Percentiles rank a stretch among this genome's conserved stretches.
These are phyloP conservation scores for Anarhynchus alexandrinus DNA, from an alignment of 2,113 vertebrate genomes.

Conservation along the genomic window DNA sequence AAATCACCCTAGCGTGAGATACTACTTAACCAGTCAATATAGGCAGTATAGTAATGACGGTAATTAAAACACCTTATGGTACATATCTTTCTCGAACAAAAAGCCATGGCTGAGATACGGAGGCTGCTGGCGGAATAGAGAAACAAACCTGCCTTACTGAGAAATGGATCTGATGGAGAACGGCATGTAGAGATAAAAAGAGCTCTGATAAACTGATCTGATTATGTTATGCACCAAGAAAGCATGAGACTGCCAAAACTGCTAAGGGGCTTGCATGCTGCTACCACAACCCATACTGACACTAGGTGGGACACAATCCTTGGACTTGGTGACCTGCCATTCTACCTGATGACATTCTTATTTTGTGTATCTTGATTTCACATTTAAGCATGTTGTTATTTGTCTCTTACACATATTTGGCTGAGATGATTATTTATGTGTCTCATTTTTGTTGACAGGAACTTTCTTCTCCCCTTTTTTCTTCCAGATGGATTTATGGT, in stretches of 20 bases:
- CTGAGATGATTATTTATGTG: not conserved
- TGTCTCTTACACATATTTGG: not conserved
- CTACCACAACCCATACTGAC: not conserved
- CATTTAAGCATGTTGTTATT: not conserved
- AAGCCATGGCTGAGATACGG: not conserved
- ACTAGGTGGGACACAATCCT: not conserved
- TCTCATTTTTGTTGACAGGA: constrained; percentile 2
- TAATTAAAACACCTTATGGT: constrained; percentile 38
- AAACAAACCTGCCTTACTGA: not conserved
- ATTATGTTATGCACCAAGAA: not conserved
- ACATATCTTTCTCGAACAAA: not conserved
- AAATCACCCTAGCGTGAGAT: not conserved
- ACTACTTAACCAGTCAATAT: constrained; percentile 10
- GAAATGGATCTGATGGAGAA: not conserved
- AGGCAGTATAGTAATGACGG: not conserved
- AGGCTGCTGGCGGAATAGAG: not conserved
- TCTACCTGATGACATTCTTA: not conserved
- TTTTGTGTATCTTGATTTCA: not conserved
- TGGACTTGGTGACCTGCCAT: not conserved
- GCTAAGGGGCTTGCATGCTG: not conserved
- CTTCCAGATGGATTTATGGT: constrained; percentile 18
- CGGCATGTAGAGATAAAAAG: not conserved
- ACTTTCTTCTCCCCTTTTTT: not conserved
- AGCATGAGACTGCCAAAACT: not conserved
- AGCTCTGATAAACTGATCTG: not conserved